A percentile compares a stretch with the other conserved stretches of the same genome.
Conservation (phyloP, 2,113 vertebrate species). For the Thryonomys swinderianus region DNA sequence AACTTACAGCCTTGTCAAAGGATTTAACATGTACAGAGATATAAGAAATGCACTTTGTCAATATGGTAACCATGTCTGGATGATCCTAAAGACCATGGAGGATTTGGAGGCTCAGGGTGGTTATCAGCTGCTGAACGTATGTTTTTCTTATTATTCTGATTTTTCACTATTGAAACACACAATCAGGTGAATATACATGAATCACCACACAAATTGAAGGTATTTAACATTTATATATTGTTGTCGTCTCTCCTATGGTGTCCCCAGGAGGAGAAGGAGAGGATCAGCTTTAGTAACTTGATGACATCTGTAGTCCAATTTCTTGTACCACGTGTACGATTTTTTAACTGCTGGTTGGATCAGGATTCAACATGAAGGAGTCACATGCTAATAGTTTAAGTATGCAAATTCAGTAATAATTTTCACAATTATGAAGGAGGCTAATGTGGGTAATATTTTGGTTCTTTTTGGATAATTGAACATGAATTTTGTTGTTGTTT, state of each 20-base stretch:
- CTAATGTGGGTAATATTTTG: background rate
- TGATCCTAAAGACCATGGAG: background rate
- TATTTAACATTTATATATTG: background rate
- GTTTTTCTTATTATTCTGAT: background rate
- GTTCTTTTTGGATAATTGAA: background rate
- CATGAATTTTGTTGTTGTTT: background rate
- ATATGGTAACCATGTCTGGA: too few species aligned
- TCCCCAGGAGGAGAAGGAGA: background rate
- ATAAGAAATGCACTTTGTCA: background rate
- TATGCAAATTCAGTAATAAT: background rate
- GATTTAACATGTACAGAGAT: too few species aligned
- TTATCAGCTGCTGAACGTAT: background rate
- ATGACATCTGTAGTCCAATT: fast-evolving
- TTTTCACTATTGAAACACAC: background rate
- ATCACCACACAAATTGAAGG: background rate
- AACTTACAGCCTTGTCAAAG: background rate
- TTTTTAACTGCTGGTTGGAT: background rate
- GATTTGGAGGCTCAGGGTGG: background rate
- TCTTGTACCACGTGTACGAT: background rate
- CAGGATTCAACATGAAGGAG: background rate
- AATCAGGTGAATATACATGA: background rate
- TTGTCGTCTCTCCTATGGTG: background rate
- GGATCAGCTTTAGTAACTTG: too few species aligned
- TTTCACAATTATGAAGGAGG: background rate
- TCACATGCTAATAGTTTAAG: background rate